Conservation (phyloP, 2,888 invertebrate genomes). For the Trachelus tabidus region DNA sequence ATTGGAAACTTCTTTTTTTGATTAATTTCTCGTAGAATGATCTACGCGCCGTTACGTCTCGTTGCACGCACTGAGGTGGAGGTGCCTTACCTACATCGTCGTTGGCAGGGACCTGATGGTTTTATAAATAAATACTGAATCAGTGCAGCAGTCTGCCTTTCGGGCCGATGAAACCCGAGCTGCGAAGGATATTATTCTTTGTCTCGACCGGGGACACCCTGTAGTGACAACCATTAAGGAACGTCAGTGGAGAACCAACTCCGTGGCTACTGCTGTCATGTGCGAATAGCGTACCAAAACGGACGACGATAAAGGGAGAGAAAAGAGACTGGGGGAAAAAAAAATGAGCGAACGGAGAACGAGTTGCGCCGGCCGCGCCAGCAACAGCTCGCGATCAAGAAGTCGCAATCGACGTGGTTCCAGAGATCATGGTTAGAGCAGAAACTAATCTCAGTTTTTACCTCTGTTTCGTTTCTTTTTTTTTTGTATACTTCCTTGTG, state of each 20-base stretch:
- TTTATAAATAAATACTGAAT: slow-evolving; percentile 62
- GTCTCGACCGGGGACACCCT: background rate
- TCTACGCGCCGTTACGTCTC: background rate
- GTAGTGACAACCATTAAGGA: background rate
- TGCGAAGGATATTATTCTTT: slow-evolving; percentile 17
- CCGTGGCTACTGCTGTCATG: background rate
- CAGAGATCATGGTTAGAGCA: slow-evolving; percentile 52
- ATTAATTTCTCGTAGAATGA: background rate
- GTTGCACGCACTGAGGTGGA: background rate
- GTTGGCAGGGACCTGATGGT: slow-evolving; percentile 55
- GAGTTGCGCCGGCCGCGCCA: slow-evolving; percentile 46
- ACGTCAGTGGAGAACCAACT: background rate
- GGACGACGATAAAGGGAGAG: slow-evolving; percentile 1
- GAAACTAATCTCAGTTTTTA: slow-evolving; percentile 12
- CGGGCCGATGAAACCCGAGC: slow-evolving; percentile 48
- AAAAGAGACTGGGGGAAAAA: slow-evolving; percentile 28
- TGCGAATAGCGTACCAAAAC: background rate
- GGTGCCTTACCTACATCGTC: slow-evolving; percentile 29
- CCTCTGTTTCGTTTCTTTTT: no score
- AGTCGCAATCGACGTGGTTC: slow-evolving; percentile 58
- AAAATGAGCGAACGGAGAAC: slow-evolving; percentile 53
- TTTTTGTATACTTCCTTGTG: background rate
- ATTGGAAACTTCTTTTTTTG: background rate
- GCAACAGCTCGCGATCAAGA: slow-evolving; percentile 56
- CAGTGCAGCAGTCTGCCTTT: slow-evolving; percentile 46